Conservation (phyloP, 2,888 invertebrate genomes). For the Archips xylosteana region DNA sequence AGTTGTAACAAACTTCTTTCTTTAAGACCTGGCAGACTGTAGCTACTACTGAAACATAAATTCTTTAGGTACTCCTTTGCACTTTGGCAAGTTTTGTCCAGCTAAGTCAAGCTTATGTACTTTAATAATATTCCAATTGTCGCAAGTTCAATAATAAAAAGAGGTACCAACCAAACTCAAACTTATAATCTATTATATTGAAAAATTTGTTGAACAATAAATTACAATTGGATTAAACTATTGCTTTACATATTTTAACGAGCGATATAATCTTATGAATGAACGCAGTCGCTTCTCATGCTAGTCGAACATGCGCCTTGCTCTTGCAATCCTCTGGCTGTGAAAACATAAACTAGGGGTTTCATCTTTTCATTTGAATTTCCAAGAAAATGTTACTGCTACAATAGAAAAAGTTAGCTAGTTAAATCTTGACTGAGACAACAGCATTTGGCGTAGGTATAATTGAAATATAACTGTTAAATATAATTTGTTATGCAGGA, state of each 20-base stretch:
- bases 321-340: background rate
- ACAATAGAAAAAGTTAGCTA: background rate
- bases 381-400: background rate
- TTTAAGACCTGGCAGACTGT: background rate
- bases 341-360: background rate
- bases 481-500: background rate
- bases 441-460: background rate
- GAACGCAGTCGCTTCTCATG: slow-evolving; percentile 4
- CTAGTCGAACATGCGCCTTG: background rate
- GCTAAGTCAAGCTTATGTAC: background rate
- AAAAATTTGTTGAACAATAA: background rate
- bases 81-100: background rate
- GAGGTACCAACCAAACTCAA: background rate
- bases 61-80: background rate
- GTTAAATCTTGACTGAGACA: background rate
- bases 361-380: background rate
- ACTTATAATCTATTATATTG: background rate
- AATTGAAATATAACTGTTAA: background rate
- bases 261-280: slow-evolving; percentile 5
- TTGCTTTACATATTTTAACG: background rate
- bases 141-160: background rate
- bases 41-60: background rate
- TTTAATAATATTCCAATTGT: background rate
- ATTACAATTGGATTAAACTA: background rate
- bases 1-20: background rate